Base-by-base conservation (phyloP, 2,888 invertebrate species). In the Stenchaetothrips biformis region DNA sequence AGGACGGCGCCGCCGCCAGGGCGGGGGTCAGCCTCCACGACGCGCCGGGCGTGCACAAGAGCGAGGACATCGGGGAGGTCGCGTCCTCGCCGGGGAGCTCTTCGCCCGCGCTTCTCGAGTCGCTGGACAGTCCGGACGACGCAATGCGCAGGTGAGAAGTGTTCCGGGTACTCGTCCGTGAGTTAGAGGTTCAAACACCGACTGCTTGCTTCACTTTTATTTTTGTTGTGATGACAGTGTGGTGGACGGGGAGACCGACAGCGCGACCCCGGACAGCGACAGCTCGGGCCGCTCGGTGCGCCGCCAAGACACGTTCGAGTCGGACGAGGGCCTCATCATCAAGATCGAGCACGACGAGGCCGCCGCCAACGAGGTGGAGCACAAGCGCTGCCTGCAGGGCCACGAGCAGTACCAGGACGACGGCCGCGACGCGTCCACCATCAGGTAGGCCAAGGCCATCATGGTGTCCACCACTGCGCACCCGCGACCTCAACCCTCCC, bases 261-360 rank as follows among this genome's bases (percentile, higher is more conserved):
- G 67, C 25, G 11, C 67, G 21, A 11, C 21, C 67, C 67, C 67
- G 67, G n/a, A n/a, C 67, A 21, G 21, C 67, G 25, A 74, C 67
- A 7, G 67, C 67, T 21, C 53, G 53, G 53, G 53, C 16, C 53
- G 53, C 53, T 4, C 8, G 53, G 53, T 53, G 62, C 67, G n/a
- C 67, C 67, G 67, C 67, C 25, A 25, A 25, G 67, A 74, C 67
- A 74, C 67, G 67, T 74, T 74, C 67, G 67, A 74, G 67, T 74
- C 67, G 6, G 67, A 74, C 25, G 67, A 74, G 67, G 67, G 67
- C 9, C 25, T 74, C 8, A 11, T 74, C 67, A 74, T 74, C 67
- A 74, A 21, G 21, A 25, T 74, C 67, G 9, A 74, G 67, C 67
- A 21, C 21, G 67, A 74, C 67, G 67, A 74, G 67, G 67, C 21